Conservation (phyloP, 2,888 invertebrate species). For the Drosophila monieri region DNA sequence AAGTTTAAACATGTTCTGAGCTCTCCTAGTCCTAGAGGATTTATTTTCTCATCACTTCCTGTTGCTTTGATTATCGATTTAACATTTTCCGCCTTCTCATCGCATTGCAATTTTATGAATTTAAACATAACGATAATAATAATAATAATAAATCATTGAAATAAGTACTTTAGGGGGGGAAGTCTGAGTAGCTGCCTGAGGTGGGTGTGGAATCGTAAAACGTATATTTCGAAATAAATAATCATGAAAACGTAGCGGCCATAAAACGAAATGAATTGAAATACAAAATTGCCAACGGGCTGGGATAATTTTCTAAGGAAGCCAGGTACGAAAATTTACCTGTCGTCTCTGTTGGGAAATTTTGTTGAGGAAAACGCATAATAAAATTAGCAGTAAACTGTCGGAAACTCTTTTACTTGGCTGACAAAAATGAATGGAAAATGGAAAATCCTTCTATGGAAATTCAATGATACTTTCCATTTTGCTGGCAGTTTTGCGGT, state of each 20-base stretch:
- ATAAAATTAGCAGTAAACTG: neutral
- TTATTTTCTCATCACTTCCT: neutral
- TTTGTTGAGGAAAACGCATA: neutral
- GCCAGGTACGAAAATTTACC: neutral
- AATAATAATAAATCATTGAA: conserved; percentile 56
- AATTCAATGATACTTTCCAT: conserved; percentile 2
- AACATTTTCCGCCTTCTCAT: conserved; percentile 25
- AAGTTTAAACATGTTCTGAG: too few species aligned
- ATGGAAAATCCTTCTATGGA: neutral
- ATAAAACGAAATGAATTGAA: conserved; percentile 34
- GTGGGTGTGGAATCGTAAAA: conserved; percentile 21
- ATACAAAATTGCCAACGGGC: neutral
- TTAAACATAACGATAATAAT: conserved; percentile 55
- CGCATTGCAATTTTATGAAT: conserved; percentile 60
- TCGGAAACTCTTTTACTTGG: neutral
- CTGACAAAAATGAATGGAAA: neutral
- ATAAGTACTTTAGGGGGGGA: neutral
- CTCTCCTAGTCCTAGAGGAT: neutral
- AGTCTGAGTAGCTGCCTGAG: too few species aligned
- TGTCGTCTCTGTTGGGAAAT: neutral
- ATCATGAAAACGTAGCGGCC: conserved; percentile 27
- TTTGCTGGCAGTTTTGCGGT: conserved; percentile 1
- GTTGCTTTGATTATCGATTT: neutral
- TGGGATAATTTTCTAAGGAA: neutral
- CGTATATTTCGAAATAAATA: conserved; percentile 29